Percentiles rank a stretch among this genome's conserved stretches.
These are phyloP conservation scores for Ochropleura plecta DNA, from an alignment of 2,888 invertebrate genomes.

Conservation along the genomic window DNA sequence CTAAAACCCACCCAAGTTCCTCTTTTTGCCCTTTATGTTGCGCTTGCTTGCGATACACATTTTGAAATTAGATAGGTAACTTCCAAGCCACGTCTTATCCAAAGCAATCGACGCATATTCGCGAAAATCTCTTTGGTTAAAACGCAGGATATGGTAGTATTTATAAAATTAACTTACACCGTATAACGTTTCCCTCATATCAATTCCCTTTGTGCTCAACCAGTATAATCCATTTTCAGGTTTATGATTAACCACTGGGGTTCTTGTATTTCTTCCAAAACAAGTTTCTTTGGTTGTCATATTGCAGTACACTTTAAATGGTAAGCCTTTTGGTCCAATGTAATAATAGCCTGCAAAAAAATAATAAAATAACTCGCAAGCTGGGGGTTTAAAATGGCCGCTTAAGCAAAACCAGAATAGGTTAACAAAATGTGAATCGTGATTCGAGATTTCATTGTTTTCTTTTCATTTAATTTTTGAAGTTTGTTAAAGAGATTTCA, in stretches of 20 bases:
- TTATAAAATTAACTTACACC: background rate
- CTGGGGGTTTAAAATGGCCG: no score
- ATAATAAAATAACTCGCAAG: background rate
- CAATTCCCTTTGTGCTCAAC: constrained; percentile 8
- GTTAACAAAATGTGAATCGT: no score
- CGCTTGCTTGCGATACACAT: no score
- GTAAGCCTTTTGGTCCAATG: background rate
- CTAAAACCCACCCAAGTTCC: no score
- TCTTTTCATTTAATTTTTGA: no score
- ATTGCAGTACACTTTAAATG: constrained; percentile 2
- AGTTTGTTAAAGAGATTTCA: no score
- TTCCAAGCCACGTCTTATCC: background rate
- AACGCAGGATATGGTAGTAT: background rate
- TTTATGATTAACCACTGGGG: background rate
- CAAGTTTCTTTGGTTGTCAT: constrained; percentile 11
- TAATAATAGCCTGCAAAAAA: constrained; percentile 11
- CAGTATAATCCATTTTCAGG: background rate
- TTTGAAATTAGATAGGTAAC: no score
- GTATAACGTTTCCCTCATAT: constrained; percentile 6
- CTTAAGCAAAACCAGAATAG: no score
- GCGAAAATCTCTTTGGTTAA: background rate
- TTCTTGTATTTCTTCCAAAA: background rate
- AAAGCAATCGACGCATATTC: background rate
- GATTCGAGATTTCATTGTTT: no score
- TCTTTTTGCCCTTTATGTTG: no score